phyloP scores from a whole-genome alignment of 2,888 invertebrate species.

The Alloscopus bannaensis region DNA sequence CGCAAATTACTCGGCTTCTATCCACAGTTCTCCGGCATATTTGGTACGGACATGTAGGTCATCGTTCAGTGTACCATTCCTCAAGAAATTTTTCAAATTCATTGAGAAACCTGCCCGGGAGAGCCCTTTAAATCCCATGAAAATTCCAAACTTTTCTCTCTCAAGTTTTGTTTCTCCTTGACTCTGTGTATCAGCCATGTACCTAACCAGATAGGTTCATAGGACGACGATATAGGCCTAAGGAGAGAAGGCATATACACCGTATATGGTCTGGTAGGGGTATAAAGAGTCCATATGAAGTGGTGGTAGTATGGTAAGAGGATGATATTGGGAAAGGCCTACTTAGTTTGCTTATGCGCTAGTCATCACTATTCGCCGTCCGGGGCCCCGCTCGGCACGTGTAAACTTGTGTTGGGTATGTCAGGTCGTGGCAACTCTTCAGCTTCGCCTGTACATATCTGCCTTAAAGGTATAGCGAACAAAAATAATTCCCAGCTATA shows the following conservation, averaged over 20 bases:
- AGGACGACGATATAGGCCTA: background rate
- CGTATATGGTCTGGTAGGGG: constrained; percentile 9
- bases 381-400: constrained; percentile 72
- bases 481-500: background rate
- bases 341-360: constrained; percentile 66
- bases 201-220: background rate
- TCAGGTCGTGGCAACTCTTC: constrained; percentile 73
- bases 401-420: constrained; percentile 73
- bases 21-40: too few relatives aligned
- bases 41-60: too few relatives aligned
- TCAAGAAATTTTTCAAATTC: background rate
- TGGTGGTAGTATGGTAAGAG: constrained; percentile 33
- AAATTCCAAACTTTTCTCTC: background rate
- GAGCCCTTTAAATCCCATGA: background rate
- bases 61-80: background rate
- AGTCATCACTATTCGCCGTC: constrained; percentile 61
- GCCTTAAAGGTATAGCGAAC: constrained; percentile 11
- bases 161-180: background rate
- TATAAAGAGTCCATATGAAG: too few relatives aligned
- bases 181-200: background rate
- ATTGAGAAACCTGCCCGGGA: background rate
- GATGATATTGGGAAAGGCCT: constrained; percentile 73
- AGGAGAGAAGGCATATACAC: background rate
- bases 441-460: constrained; percentile 36
- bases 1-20: too few relatives aligned